Percentiles rank a stretch among this genome's conserved stretches.
Evolutionary conservation across 23 tunicate species (phyloP).

Genomic region (Corella eumyota): DNA sequence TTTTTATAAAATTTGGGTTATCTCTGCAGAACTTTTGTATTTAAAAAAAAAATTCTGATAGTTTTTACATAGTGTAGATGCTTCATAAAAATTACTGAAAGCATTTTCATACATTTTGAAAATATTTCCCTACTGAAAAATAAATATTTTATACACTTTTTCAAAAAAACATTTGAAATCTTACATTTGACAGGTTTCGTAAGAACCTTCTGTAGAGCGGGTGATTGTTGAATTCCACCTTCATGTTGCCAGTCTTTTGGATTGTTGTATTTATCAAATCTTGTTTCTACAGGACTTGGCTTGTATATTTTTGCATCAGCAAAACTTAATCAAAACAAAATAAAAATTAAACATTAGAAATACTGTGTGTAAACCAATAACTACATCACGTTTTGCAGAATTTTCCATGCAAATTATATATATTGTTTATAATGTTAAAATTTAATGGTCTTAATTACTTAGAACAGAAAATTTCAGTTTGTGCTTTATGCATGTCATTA

Average conservation of each 20-base stretch:
- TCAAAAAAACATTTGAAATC: too few relatives aligned
- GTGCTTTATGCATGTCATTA: too few relatives aligned
- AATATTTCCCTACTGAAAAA: not conserved
- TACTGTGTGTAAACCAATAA: not conserved
- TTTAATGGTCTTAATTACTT: not conserved
- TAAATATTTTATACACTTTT: not conserved
- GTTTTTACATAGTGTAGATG: too few relatives aligned
- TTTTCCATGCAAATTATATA: not conserved
- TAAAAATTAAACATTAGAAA: not conserved
- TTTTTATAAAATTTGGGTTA: not conserved
- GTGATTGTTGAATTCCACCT: slow-evolving; percentile 6
- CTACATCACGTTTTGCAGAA: not conserved
- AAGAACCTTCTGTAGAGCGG: slow-evolving; percentile 6
- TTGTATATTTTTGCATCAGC: not conserved
- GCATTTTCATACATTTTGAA: too few relatives aligned
- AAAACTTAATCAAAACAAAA: not conserved
- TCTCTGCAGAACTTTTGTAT: too few relatives aligned
- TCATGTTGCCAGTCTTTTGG: slow-evolving; percentile 11
- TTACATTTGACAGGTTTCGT: slow-evolving; percentile 8
- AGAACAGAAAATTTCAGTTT: too few relatives aligned
- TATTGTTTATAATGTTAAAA: not conserved
- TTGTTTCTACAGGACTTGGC: slow-evolving; percentile 7
- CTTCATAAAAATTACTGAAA: too few relatives aligned
- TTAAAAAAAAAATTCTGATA: too few relatives aligned
- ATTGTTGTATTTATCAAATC: slow-evolving; percentile 6